Evolutionary conservation across 2,797 vertebrate species (phyloP).

Genomic region (Distichodus sexfasciatus): DNA sequence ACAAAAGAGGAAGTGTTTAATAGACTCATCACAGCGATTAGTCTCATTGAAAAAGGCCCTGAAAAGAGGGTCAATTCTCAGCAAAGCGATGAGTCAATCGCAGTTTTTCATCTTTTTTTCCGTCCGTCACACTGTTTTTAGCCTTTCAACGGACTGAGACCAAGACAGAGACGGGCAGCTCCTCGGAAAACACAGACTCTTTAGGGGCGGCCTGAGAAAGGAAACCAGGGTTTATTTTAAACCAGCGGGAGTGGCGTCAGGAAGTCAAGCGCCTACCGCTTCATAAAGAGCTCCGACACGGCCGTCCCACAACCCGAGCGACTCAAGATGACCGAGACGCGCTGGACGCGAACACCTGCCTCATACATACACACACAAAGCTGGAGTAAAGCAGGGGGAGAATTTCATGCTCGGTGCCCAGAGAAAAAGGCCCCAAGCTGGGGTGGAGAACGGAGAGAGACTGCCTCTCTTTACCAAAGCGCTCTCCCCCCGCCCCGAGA

Average conservation of each 20-base stretch:
- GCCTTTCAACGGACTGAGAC: background rate
- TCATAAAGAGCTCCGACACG: slow-evolving; percentile 17
- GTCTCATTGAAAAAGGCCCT: background rate
- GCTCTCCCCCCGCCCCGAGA: slow-evolving; percentile 36
- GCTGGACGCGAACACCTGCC: background rate
- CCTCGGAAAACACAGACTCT: slow-evolving; percentile 10
- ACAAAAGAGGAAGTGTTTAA: background rate
- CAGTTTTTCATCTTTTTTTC: background rate
- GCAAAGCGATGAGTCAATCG: background rate
- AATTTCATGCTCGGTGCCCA: background rate
- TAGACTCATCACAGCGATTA: background rate
- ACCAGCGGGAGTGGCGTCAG: slow-evolving; percentile 15
- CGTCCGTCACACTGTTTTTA: background rate
- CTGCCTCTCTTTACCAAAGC: slow-evolving; percentile 40
- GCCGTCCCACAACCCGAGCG: slow-evolving; percentile 19
- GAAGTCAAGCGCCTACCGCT: slow-evolving; percentile 21
- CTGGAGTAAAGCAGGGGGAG: background rate
- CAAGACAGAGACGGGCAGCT: slow-evolving; percentile 21
- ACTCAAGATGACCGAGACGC: no score
- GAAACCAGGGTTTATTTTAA: slow-evolving; percentile 26
- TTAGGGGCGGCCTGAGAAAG: slow-evolving; percentile 2
- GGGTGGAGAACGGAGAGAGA: background rate
- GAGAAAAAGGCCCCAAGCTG: slow-evolving; percentile 7
- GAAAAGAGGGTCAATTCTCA: background rate
- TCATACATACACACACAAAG: background rate